Evolutionary conservation across 2,888 invertebrate genomes (phyloP), one percentile per base, ranked within the genome.

Genomic region (Agrochola macilenta): DNA sequence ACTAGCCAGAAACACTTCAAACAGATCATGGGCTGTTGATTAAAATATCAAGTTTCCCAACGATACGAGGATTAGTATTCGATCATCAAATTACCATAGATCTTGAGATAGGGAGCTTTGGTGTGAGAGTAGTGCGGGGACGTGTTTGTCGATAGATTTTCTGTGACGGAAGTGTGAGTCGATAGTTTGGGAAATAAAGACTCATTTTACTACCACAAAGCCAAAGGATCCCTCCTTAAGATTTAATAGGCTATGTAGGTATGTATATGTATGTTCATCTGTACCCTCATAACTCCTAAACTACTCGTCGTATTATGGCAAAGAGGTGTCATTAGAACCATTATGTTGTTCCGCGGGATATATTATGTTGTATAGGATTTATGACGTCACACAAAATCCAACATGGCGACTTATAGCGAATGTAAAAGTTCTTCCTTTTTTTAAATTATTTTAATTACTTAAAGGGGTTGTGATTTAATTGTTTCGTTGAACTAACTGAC

Each of bases 21-120:
- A 76, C 75, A 79, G 82, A 82, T 83, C 76, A 61, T 78, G 35
- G 65, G 3, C 23, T 70, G 85, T 82, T 89, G 88, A 91, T 91
- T 91, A 90, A 88, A 89, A 90, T 89, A 92, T 92, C 89, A 86
- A 85, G 81, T 91, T 92, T 88, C 89, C 82, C 66, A 80, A 86
- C 90, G 89, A 87, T 88, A 85, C n/a, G 77, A 88, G 83, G 91
- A 91, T 92, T 90, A 91, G 87, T 89, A 88, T 90, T 88, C 89
- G 88, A 90, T 90, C 89, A 86, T 81, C 73, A 84, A 74, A 90
- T 91, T 92, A 91, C 84, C 89, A 88, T 91, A 91, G 89, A 90
- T 89, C 82, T 76, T 84, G 82, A 80, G 82, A 84, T 88, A 88
- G 57, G 79, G 76, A 4, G 75, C 85, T 83, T 79, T 83, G 72